Conservation (phyloP, 1,140 invertebrate genomes). For the Anastrepha obliqua region DNA sequence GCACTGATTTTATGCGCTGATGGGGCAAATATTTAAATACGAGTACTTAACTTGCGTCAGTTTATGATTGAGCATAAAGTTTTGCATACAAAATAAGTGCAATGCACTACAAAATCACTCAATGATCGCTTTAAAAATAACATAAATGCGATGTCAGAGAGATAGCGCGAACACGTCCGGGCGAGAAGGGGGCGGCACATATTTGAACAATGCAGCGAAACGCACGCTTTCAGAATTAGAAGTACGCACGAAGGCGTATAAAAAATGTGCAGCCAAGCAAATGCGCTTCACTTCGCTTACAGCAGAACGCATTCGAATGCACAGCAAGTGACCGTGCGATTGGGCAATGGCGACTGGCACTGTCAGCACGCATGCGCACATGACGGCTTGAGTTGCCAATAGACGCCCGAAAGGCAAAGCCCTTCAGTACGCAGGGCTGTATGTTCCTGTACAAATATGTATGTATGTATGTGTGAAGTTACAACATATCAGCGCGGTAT, state of each 20-base stretch:
- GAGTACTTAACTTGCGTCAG: conserved; percentile 44
- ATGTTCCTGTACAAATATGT: background rate
- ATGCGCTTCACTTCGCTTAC: background rate
- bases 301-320: conserved; percentile 27
- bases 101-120: conserved; percentile 5
- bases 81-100: conserved; percentile 43
- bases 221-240: conserved; percentile 27
- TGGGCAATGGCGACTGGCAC: background rate
- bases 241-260: background rate
- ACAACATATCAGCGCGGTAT: background rate
- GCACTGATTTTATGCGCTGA: conserved; percentile 8
- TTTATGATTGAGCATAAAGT: conserved; percentile 50
- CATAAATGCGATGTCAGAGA: background rate
- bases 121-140: conserved; percentile 18
- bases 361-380: conserved; percentile 41
- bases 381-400: conserved; percentile 37
- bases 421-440: background rate
- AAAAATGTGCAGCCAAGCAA: background rate
- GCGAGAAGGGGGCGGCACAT: background rate
- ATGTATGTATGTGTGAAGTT: background rate
- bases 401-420: background rate
- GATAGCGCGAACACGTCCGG: background rate
- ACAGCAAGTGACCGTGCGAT: conserved; percentile 19
- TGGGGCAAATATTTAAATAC: conserved; percentile 14
- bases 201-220: background rate